Conservation (phyloP, 2,797 vertebrate genomes). For the Chiroxiphia lanceolata region DNA sequence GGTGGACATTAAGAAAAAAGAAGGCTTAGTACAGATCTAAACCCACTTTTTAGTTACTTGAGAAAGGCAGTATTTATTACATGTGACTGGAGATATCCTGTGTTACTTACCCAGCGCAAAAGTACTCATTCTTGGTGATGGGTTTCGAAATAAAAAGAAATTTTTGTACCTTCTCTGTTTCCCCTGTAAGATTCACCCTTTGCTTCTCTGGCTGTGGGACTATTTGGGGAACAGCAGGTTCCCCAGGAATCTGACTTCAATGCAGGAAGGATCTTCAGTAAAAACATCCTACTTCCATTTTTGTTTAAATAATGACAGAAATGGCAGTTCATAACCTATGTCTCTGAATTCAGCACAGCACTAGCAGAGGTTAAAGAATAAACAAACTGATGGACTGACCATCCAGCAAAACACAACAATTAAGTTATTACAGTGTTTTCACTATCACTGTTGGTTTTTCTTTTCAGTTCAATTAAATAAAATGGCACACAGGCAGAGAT, state of each 20-base stretch:
- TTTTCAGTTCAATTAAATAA: background rate
- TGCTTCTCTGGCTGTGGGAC: background rate
- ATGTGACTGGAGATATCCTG: background rate
- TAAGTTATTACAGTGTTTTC: background rate
- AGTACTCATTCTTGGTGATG: background rate
- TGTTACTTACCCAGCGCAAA: background rate
- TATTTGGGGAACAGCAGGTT: background rate
- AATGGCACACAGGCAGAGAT: background rate
- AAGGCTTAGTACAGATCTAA: background rate
- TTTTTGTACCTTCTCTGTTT: background rate
- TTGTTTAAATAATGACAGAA: background rate
- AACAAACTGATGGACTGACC: background rate
- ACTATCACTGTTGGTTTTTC: background rate
- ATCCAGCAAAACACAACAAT: background rate
- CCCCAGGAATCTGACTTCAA: background rate
- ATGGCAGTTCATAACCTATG: background rate
- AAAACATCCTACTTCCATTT: background rate
- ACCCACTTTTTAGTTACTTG: background rate
- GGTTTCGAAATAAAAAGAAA: background rate
- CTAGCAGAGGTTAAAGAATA: background rate
- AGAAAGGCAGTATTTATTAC: background rate
- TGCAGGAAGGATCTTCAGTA: background rate
- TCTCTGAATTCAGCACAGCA: background rate
- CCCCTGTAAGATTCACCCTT: background rate
- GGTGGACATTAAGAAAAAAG: background rate